Evolutionary conservation across 2,797 vertebrate species (phyloP), one percentile per base, ranked within the genome.

Genomic region (Falco columbarius): DNA sequence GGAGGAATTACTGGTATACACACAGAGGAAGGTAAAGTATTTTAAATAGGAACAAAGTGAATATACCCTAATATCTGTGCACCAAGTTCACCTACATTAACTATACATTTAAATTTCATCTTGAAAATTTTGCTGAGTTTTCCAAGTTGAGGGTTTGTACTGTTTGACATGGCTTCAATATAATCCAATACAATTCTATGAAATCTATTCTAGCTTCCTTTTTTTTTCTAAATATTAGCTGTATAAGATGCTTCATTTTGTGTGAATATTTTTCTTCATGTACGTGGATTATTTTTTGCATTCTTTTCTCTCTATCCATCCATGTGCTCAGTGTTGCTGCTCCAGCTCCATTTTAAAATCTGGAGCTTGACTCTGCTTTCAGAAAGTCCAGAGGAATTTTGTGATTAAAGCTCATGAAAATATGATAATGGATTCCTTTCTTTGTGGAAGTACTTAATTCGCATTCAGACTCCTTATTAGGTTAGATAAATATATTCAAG

Each of bases 401-500:
- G 7, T 71, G 76, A 52, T 63, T 80, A 58, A 89, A 81, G 8
- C 11, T 76, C 36, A 20, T 47, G 30, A 82, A 91, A 82, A 51
- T 59, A 14, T 86, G 24, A 26, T 51, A 91, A 86, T 34, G 20
- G 27, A 32, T 32, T 66, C 29, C 17, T 84, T 81, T 95, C 62
- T 95, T 95, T 92, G 34, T 94, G 66, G 63, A 62, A 81, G 9
- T 73, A n/a, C 95, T 98, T 94, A 92, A 81, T 96, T 95, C 89
- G 16, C 71, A 93, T 96, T 97, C 82, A 81, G 71, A 40, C 47
- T 91, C 49, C 36, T 96, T 94, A 51, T 92, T 95, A 87, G 89
- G 68, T 93, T 93, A 95, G 86, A 93, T 94, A 96, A 97, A 91
- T 91, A 83, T 56, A 79, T 96, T 75, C 49, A 93, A 93, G 79